Conservation (phyloP, 2,113 vertebrate species). For the Cheirogaleus medius region DNA sequence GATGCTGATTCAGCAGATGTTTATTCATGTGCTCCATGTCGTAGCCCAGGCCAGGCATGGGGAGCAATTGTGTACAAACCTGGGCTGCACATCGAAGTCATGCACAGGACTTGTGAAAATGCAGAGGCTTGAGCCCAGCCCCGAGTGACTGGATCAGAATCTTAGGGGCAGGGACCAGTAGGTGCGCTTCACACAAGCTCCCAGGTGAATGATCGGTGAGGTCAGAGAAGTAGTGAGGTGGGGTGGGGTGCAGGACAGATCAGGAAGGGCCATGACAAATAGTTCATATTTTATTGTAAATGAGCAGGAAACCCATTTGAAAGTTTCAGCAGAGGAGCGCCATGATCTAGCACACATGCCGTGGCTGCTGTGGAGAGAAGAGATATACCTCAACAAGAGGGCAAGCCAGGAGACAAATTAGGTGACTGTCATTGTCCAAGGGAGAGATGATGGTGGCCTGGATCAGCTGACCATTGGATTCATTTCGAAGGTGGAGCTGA, state of each 20-base stretch:
- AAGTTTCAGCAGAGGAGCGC: background rate
- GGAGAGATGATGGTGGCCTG: background rate
- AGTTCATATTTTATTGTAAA: background rate
- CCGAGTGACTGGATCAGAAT: background rate
- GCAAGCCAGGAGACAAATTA: background rate
- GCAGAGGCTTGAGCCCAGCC: no score
- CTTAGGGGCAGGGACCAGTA: background rate
- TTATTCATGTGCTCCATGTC: background rate
- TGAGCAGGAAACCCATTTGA: background rate
- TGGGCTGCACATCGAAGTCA: background rate
- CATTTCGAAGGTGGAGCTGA: background rate
- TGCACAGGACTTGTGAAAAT: background rate
- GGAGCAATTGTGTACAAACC: background rate
- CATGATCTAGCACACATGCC: background rate
- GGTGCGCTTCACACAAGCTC: background rate
- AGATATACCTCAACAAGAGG: accelerated
- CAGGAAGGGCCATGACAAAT: background rate
- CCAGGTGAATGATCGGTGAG: background rate
- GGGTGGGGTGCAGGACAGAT: background rate
- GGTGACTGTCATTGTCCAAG: background rate
- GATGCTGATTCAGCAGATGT: background rate
- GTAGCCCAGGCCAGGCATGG: background rate
- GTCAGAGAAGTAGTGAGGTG: background rate
- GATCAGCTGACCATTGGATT: background rate
- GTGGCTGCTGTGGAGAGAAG: background rate